phyloP scores from a whole-genome alignment of 2,113 vertebrate genomes.

The Acanthisitta chloris region DNA sequence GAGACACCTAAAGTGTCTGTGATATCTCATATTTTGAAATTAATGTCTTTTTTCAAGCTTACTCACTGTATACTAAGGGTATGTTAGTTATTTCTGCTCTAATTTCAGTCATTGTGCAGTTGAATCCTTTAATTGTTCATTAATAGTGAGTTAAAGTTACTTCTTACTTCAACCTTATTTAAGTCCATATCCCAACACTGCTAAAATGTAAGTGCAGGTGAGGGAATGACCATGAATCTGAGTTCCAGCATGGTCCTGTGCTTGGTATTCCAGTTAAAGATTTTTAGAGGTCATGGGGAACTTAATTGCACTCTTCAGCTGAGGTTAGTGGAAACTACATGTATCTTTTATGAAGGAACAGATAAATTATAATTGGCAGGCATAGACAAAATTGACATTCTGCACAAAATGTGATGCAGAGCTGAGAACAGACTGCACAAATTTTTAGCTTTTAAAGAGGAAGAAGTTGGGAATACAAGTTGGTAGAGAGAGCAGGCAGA shows the following conservation, averaged over 20 bases:
- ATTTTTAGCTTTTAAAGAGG: not conserved
- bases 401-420: not conserved
- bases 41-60: not conserved
- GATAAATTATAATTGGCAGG: not conserved
- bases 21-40: not conserved
- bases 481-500: not conserved
- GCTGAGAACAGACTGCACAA: not conserved
- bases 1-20: not conserved
- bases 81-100: not conserved
- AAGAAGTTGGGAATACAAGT: not conserved
- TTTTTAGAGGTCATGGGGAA: not conserved
- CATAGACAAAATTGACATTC: not conserved
- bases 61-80: not conserved
- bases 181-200: not conserved
- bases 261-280: not conserved
- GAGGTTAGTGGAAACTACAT: not conserved
- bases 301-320: not conserved
- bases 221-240: not conserved
- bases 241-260: not conserved
- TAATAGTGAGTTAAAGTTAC: not conserved
- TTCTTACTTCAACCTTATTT: not conserved
- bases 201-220: not conserved
- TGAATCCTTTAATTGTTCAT: not conserved
- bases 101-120: not conserved
- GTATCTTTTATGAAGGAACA: conserved; percentile 2